A percentile compares a stretch with the other conserved stretches of the same genome.
Evolutionary conservation across 2,888 invertebrate genomes (phyloP).

Genomic region (Apamea crenata): DNA sequence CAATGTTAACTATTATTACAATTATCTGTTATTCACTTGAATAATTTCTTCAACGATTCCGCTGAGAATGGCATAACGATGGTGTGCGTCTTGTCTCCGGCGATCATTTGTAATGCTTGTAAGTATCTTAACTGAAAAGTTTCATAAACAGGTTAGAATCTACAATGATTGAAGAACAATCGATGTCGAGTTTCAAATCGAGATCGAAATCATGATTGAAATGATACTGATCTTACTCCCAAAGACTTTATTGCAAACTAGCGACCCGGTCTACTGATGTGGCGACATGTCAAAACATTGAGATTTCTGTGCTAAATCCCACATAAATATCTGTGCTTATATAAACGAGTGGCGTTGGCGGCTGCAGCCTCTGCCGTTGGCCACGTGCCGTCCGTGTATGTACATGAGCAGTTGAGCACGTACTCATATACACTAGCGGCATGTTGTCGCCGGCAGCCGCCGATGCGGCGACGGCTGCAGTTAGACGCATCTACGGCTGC

Average conservation of each 20-base stretch:
- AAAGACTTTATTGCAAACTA: background rate
- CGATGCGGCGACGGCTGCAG: background rate
- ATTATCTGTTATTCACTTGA: constrained; percentile 54
- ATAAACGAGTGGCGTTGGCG: background rate
- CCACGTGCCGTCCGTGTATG: background rate
- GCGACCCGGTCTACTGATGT: background rate
- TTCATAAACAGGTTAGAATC: background rate
- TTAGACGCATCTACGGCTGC: background rate
- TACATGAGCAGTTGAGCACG: background rate
- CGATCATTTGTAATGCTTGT: constrained; percentile 96
- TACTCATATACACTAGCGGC: background rate
- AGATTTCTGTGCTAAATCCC: background rate
- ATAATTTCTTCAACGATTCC: constrained; percentile 89
- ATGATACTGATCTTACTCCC: background rate
- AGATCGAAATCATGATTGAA: background rate
- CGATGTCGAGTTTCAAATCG: background rate
- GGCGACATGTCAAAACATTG: background rate
- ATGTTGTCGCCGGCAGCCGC: background rate
- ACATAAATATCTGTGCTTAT: background rate
- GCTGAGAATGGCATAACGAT: constrained; percentile 96
- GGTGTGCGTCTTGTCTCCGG: constrained; percentile 97
- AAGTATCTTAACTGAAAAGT: constrained; percentile 92
- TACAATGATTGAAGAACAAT: background rate
- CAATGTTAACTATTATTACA: background rate
- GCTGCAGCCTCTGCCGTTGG: background rate